A percentile compares a stretch with the other conserved stretches of the same genome.
Conservation (phyloP, 2,797 vertebrate species). For the Otolemur crassicaudatus region DNA sequence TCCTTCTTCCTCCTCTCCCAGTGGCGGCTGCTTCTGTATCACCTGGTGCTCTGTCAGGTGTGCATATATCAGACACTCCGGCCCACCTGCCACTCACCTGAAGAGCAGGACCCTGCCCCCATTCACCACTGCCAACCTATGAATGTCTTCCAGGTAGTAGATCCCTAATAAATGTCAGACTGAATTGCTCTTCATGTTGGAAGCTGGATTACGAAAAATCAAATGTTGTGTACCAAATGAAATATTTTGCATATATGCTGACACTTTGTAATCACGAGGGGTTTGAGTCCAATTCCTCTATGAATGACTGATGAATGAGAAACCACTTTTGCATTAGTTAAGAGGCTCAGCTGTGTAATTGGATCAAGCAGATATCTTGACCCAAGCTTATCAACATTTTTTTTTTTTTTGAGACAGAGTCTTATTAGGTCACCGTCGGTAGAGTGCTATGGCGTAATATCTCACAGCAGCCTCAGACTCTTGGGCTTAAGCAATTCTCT, state of each 20-base stretch:
- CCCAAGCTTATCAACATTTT: neutral
- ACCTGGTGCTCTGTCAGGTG: neutral
- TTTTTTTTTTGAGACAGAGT: neutral
- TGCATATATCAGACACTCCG: neutral
- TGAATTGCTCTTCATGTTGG: neutral
- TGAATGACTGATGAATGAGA: neutral
- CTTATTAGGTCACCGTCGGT: too few species aligned
- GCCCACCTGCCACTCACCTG: neutral
- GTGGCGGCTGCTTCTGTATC: neutral
- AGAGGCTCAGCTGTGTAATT: neutral
- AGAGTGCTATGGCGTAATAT: too few species aligned
- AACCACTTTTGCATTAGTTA: conserved; percentile 9
- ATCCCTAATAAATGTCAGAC: neutral
- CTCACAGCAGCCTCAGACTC: too few species aligned
- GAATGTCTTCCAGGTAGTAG: neutral
- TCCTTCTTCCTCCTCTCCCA: neutral
- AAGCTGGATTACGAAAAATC: neutral
- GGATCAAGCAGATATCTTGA: neutral
- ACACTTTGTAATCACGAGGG: neutral
- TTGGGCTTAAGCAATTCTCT: too few species aligned
- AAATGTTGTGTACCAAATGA: neutral
- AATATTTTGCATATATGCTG: neutral
- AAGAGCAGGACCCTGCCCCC: neutral
- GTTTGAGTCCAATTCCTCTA: neutral
- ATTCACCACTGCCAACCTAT: neutral